Base-by-base conservation (phyloP, 2,888 invertebrate genomes). In the Andrena hattorfiana region DNA sequence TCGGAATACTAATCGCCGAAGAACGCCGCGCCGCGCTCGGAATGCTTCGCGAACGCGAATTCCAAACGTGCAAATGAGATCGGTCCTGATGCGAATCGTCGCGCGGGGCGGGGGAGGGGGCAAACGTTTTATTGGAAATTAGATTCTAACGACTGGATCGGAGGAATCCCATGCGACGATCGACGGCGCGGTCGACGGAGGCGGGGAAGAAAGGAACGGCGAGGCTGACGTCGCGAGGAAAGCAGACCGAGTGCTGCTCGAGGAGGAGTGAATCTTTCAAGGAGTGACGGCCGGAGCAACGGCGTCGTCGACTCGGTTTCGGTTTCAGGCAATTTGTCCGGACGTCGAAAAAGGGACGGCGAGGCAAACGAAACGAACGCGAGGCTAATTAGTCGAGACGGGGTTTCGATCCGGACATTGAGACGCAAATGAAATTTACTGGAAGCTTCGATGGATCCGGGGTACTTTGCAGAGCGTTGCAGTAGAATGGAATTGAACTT, bases 51-150 rank as follows among this genome's bases (percentile, higher is more conserved):
- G 68, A 78, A 69, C 75, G 75, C 54, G 75, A 84, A 84, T 84
- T 82, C 75, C 84, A 67, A 16, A 79, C 54, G 85, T 77, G 83
- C 81, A 79, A 85, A 82, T 78, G 82, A 87, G 80, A 77, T 80
- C 68, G 68, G 71, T 74, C 51, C 60, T 54, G 73, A 67, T 16
- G 60, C 54, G 66, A 70, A 51, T 54, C 71, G 63, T 67, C 64
- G 76, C 42, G 74, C 42, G 4, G 0, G 32, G n/a, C n/a, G n/a
- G n/a, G n/a, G 20, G 73, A 0, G 13, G 13, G n/a, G n/a, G 16
- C 49, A 49, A 68, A 82, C 54, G 72, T 73, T 77, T 77, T 81
- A 81, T 73, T 73, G 83, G 77, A 81, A 81, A 83, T 32, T 42
- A 42, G 83, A 81, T 83, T 83, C 81, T 81, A 83, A 66, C 72